These are phyloP conservation scores for Acrocephalus scirpaceus DNA, from an alignment of 2,797 vertebrate species.

Conservation along the genomic window DNA sequence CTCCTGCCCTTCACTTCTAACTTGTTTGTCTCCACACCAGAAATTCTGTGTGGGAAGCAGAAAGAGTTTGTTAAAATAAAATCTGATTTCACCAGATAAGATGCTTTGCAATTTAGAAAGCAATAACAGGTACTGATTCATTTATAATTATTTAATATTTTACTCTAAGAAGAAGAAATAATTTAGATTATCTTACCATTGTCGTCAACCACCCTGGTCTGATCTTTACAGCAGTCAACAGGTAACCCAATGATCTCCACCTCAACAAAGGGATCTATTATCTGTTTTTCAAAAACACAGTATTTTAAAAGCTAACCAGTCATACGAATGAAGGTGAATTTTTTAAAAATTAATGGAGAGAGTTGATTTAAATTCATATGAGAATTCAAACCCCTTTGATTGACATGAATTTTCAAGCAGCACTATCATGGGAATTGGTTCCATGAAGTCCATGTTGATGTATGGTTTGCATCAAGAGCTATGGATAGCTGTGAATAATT, in stretches of 20 bases:
- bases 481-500: background rate
- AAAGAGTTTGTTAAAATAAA: background rate
- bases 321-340: background rate
- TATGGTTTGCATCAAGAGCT: background rate
- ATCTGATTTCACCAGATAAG: background rate
- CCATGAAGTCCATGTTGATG: background rate
- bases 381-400: background rate
- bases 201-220: conserved; percentile 96
- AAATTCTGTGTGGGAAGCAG: background rate
- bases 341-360: background rate
- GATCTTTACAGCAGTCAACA: conserved; percentile 95
- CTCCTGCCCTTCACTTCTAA: background rate
- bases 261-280: conserved; percentile 98
- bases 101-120: background rate
- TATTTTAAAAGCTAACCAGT: conserved; percentile 4
- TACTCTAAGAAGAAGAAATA: background rate
- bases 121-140: background rate
- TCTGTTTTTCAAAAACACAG: conserved; percentile 76
- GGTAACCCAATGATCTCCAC: conserved; percentile 98
- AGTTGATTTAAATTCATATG: background rate
- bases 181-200: conserved; percentile 83
- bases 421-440: background rate
- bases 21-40: background rate
- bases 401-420: background rate
- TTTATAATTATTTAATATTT: background rate